Percentiles rank a stretch among this genome's conserved stretches.
phyloP scores from a whole-genome alignment of 1,140 invertebrate genomes.

The Whitmania pigra region DNA sequence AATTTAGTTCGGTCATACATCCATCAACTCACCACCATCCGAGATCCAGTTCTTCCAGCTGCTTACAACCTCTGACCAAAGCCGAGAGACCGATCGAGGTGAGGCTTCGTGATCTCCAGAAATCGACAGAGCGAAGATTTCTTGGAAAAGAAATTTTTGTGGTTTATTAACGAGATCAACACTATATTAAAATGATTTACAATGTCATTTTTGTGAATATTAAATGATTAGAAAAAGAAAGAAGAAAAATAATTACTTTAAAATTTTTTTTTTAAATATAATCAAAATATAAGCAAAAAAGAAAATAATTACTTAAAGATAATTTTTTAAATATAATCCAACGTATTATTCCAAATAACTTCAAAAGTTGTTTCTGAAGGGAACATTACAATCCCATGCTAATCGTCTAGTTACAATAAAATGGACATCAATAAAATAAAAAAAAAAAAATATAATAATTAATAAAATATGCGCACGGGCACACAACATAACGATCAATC shows the following conservation, averaged over 20 bases:
- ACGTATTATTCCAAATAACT: background rate
- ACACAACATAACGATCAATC: too few species aligned
- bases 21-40: slow-evolving; percentile 66
- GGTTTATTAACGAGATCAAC: slow-evolving; percentile 10
- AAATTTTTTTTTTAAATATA: too few species aligned
- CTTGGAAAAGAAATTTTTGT: slow-evolving; percentile 26
- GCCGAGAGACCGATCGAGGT: slow-evolving; percentile 56
- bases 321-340: too few species aligned
- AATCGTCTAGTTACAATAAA: too few species aligned
- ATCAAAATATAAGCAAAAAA: background rate
- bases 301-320: background rate
- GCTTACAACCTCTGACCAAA: slow-evolving; percentile 51
- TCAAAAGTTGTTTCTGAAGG: background rate
- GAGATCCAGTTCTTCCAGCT: slow-evolving; percentile 68
- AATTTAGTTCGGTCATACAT: too few species aligned
- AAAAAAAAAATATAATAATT: too few species aligned
- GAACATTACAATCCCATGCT: too few species aligned
- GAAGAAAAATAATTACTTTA: background rate
- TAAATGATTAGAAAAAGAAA: background rate
- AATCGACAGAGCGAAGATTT: slow-evolving; percentile 53
- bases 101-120: slow-evolving; percentile 68
- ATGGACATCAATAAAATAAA: too few species aligned
- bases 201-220: background rate
- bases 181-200: background rate
- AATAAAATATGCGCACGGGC: too few species aligned